A percentile compares a stretch with the other conserved stretches of the same genome.
Evolutionary conservation across 2,888 invertebrate species (phyloP).

Genomic region (Oxystoma pomonae): DNA sequence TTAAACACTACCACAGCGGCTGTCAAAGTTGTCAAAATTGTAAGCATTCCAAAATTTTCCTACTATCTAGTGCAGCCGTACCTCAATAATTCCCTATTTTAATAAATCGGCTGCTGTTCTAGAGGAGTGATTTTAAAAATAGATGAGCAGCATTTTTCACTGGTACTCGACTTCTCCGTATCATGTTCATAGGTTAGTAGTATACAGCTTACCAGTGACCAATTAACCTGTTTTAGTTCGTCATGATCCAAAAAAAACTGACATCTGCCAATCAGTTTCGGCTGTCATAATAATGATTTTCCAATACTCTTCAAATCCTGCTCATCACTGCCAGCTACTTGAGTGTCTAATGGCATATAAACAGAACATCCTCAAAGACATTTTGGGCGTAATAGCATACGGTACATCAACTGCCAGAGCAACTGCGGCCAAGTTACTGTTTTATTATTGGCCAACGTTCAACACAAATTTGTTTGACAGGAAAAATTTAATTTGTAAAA

Average conservation of each 20-base stretch:
- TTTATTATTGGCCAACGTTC: slow-evolving; percentile 99
- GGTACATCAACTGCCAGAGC: slow-evolving; percentile 90
- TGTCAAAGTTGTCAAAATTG: too few relatives aligned
- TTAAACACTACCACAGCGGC: too few relatives aligned
- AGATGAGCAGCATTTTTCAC: too few relatives aligned
- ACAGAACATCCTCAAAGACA: slow-evolving; percentile 84
- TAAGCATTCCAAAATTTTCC: too few relatives aligned
- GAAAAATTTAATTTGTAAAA: slow-evolving; percentile 80
- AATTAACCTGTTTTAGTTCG: slow-evolving; percentile 50
- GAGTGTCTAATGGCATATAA: slow-evolving; percentile 96
- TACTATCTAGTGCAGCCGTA: too few relatives aligned
- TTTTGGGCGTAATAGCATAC: slow-evolving; percentile 93
- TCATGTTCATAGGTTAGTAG: too few relatives aligned
- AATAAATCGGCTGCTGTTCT: too few relatives aligned
- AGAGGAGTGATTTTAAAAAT: too few relatives aligned
- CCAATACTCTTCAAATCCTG: slow-evolving; percentile 92
- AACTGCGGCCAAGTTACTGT: slow-evolving; percentile 94
- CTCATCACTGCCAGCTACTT: slow-evolving; percentile 92
- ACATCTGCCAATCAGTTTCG: slow-evolving; percentile 81
- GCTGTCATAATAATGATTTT: slow-evolving; percentile 97
- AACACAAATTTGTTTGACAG: slow-evolving; percentile 91
- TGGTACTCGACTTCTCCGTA: too few relatives aligned
- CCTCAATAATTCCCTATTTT: too few relatives aligned
- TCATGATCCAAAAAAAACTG: slow-evolving; percentile 62
- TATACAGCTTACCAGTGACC: too few relatives aligned